Evolutionary conservation across 2,888 invertebrate species (phyloP), one percentile per base, ranked within the genome.

Genomic region (Drosophila nr. medialis): DNA sequence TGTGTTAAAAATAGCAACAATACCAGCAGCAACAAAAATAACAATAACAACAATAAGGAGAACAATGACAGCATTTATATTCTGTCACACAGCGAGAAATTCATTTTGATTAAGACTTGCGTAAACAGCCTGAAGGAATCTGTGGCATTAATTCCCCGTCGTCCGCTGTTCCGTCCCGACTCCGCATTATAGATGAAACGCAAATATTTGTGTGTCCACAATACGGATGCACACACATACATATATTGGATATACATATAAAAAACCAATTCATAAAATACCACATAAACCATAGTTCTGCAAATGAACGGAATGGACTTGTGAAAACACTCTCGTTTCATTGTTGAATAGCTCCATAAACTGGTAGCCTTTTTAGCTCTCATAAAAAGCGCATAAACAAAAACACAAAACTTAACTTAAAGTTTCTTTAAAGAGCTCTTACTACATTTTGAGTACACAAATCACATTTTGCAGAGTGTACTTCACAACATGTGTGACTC

Each of bases 141-240:
- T 72, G 53, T 21, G 36, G 38, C 27, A 49, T 61, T 68, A 71
- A 69, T 42, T 54, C 36, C 36, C 62, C 53, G 36, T 45, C 27
- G 7, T 13, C 13, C 18, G 1, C 49, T 7, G 2, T 5, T 3
- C 30, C 29, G 4, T 29, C n/a, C 29, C 11, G 29, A 18, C 18
- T n/a, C 4, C 27, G 48, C 40, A 68, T 72, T 79, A 77, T 81
- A 79, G 79, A 81, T 85, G 81, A 86, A 86, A 74, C 55, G 65
- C 73, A 88, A 83, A 86, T 86, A 86, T 88, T 80, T 75, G 86
- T 75, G 80, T 66, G 81, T 75, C 77, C 80, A 81, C 88, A 85
- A 76, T 69, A 60, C 56, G 60, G 59, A 50, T 38, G 38, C 29
- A 38, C n/a, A 54, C 7, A 54, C n/a, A 27, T 13, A n/a, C n/a